A percentile compares a stretch with the other conserved stretches of the same genome.
Conservation (phyloP, 2,888 invertebrate species). For the Petrophora chlorosata region DNA sequence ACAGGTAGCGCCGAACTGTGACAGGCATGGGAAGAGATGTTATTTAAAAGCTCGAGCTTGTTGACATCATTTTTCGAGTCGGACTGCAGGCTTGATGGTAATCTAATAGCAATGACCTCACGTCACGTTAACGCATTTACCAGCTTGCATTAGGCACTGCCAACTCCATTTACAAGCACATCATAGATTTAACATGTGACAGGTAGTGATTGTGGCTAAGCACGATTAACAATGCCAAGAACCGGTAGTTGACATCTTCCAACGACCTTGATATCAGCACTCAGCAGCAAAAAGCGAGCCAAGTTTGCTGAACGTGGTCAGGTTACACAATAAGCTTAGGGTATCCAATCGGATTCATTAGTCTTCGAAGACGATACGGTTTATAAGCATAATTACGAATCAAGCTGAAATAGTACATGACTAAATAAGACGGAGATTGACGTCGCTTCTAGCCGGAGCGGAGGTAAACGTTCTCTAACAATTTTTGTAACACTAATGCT, state of each 20-base stretch:
- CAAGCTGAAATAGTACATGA: conserved; percentile 51
- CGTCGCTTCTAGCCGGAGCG: conserved; percentile 44
- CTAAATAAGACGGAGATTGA: conserved; percentile 55
- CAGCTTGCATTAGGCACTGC: conserved; percentile 41
- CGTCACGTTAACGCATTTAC: conserved; percentile 42
- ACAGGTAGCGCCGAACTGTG: conserved; percentile 26
- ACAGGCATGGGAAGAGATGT: conserved; percentile 42
- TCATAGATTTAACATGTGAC: conserved; percentile 25
- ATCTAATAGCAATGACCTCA: conserved; percentile 48
- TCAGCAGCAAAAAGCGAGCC: conserved; percentile 19
- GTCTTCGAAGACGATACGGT: conserved; percentile 29
- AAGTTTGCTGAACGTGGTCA: conserved; percentile 18
- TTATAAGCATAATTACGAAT: conserved; percentile 30
- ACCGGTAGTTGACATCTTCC: conserved; percentile 26
- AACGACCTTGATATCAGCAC: conserved; percentile 16
- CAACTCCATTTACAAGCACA: conserved; percentile 26
- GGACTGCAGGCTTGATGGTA: conserved; percentile 47
- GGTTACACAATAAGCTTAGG: conserved; percentile 23
- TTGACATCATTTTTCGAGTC: conserved; percentile 51
- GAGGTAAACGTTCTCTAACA: conserved; percentile 51
- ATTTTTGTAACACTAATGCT: conserved; percentile 66
- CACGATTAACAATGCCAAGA: conserved; percentile 12
- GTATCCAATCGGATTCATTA: conserved; percentile 38
- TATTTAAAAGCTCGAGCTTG: conserved; percentile 36
- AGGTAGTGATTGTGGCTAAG: conserved; percentile 20